These are phyloP conservation scores for Limnothrissa miodon DNA, from an alignment of 2,113 vertebrate genomes.

Conservation along the genomic window DNA sequence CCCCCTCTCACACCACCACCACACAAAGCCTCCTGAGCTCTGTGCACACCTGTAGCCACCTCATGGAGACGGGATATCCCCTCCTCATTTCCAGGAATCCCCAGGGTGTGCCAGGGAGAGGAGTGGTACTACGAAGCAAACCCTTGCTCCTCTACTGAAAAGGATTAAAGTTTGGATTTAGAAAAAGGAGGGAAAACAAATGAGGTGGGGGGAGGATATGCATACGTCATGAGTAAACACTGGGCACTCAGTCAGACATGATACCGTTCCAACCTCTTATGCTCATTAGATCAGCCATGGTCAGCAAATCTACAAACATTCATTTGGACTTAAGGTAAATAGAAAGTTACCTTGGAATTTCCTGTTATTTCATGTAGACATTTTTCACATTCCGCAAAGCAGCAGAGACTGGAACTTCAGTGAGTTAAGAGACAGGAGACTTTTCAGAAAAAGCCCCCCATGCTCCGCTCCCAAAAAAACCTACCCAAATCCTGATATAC, in stretches of 20 bases:
- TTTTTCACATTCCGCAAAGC: conserved; percentile 52
- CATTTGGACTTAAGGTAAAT: conserved; percentile 57
- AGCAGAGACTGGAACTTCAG: conserved; percentile 1
- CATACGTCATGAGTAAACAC: conserved; percentile 26
- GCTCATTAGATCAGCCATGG: conserved; percentile 35
- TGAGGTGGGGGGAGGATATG: conserved; percentile 2
- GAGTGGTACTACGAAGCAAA: background rate
- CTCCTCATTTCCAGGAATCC: conserved; percentile 31
- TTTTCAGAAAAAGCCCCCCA: background rate
- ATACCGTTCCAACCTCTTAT: conserved; percentile 26
- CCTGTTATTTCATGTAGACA: conserved; percentile 65
- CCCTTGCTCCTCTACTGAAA: conserved; percentile 23
- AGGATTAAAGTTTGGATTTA: background rate
- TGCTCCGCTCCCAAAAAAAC: too few relatives aligned
- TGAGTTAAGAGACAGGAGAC: background rate
- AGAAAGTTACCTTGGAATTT: conserved; percentile 64
- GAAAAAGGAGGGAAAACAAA: conserved; percentile 29
- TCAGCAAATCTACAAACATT: conserved; percentile 54
- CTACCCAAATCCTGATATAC: background rate
- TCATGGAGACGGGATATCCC: conserved; percentile 17
- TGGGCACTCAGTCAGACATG: background rate
- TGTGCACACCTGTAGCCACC: conserved; percentile 16
- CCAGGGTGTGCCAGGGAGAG: background rate
- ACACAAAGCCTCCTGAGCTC: conserved; percentile 1
- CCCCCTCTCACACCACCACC: conserved; percentile 18